Evolutionary conservation across 2,113 vertebrate species (phyloP), one percentile per base, ranked within the genome.

Genomic region (Indicator maculatus): DNA sequence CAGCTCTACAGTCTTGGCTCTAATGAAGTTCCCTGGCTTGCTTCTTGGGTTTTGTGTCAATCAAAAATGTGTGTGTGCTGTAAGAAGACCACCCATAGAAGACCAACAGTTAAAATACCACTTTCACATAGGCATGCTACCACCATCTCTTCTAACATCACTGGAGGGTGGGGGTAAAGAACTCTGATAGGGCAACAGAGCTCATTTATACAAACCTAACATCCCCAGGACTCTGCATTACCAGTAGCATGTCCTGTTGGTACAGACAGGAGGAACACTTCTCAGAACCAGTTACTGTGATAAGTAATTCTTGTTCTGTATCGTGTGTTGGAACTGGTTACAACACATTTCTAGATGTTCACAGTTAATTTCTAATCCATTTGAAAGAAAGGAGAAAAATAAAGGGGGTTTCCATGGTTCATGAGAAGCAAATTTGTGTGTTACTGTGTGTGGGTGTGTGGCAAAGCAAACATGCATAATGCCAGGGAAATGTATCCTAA

Each of bases 61-160:
- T 44, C 16, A 24, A 16, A 67, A 69, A 26, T 1, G 1, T 20
- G 30, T 12, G 20, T 39, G 18, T 20, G 65, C 36, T 30, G 11
- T 4, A 19, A 70, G 44, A 33, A 47, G 45, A 45, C 39, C 39
- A n/a, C 31, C 36, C 24, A 11, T 1, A 27, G 44, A n/a, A 52
- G 38, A 55, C 23, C 16, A 6, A 26, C 21, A 76, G 69, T 36
- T n/a, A 27, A 20, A 59, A 56, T 38, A 39, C 47, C 45, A 13
- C 12, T 74, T 77, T 47, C 0, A 0, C 19, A 2, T 4, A 15
- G 36, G 20, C 39, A 2, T 8, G 1, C 31, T 20, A 1, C 69
- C 2, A 1, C 84, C 50, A 9, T 58, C 45, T 53, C 56, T 53
- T 61, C 82, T 47, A 19, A 11, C 24, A 12, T 20, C 1, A 1